Evolutionary conservation across 2,888 invertebrate species (phyloP), one percentile per base, ranked within the genome.

Genomic region (Scotopteryx bipunctaria): DNA sequence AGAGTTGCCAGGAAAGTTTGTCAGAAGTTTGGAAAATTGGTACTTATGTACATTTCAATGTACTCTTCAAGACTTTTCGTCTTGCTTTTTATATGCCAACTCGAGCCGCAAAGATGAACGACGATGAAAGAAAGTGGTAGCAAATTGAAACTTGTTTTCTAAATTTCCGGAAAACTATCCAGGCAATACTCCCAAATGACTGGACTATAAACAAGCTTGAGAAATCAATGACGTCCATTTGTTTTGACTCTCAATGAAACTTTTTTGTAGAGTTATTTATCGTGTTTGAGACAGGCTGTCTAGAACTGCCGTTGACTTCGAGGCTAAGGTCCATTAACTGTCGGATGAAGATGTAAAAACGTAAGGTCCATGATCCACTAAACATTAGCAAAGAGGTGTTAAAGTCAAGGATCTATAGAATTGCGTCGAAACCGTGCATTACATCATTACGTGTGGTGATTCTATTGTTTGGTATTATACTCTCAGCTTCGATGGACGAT

Each of bases 341-440:
- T 21, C 46, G 38, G 16, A 43, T 44, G 25, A 47, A 38, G 21
- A 53, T 47, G 38, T 47, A 33, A 43, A 47, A 38, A 14, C 31
- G 31, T 35, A 42, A 29, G 31, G 37, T 5, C 23, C 32, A 32
- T 15, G 14, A 23, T 31, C 21, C 9, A 23, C 32, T 5, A 33
- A 21, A 23, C 2, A 13, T 9, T n/a, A n/a, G 5, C 13, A 32
- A 3, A 5, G 29, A 21, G 31, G n/a, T 13, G 4, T 13, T 15
- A 27, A 11, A 9, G 5, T 38, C 4, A 40, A 29, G 3, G 3
- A 17, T 9, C 15, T n/a, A n/a, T n/a, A 35, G 9, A 17, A 9
- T 17, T 5, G n/a, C 16, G 6, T 6, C 19, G 6, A 23, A 32
- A 14, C 8, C n/a, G n/a, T 14, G 21, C 19, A n/a, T 31, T 9